phyloP scores from a whole-genome alignment of 2,888 invertebrate species.

The Encarsia formosa region DNA sequence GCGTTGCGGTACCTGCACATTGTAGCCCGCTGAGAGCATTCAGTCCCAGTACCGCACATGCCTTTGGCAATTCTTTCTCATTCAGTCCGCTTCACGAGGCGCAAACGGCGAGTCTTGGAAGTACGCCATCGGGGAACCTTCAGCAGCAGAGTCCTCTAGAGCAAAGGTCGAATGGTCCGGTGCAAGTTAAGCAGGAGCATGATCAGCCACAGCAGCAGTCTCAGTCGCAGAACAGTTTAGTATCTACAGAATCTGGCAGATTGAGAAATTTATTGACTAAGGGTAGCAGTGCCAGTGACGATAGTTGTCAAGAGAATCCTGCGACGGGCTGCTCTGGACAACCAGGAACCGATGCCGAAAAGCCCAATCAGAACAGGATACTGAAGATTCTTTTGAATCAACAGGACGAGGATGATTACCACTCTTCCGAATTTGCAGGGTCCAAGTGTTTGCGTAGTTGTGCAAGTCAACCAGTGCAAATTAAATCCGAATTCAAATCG shows the following conservation, averaged over 20 bases:
- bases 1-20: slow-evolving; percentile 55
- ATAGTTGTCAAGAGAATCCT: slow-evolving; percentile 35
- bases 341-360: slow-evolving; percentile 28
- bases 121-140: slow-evolving; percentile 39
- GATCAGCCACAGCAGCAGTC: slow-evolving; percentile 32
- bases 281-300: slow-evolving; percentile 39
- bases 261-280: slow-evolving; percentile 54
- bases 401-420: slow-evolving; percentile 61
- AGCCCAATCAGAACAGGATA: slow-evolving; percentile 53
- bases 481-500: slow-evolving; percentile 26
- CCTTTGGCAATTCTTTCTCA: slow-evolving; percentile 57
- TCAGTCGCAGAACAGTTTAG: slow-evolving; percentile 14
- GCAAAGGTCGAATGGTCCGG: slow-evolving; percentile 11
- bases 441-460: slow-evolving; percentile 11
- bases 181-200: slow-evolving; percentile 5
- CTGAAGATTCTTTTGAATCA: slow-evolving; percentile 64
- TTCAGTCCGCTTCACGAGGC: slow-evolving; percentile 61
- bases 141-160: slow-evolving; percentile 23
- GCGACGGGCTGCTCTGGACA: too few relatives aligned
- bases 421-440: slow-evolving; percentile 22
- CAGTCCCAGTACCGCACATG: slow-evolving; percentile 54
- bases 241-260: slow-evolving; percentile 52
- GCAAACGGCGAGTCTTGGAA: slow-evolving; percentile 49
- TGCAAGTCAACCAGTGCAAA: slow-evolving; percentile 5
- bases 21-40: slow-evolving; percentile 38